These are phyloP conservation scores for Rutilus rutilus DNA, from an alignment of 2,113 vertebrate species.

Conservation along the genomic window DNA sequence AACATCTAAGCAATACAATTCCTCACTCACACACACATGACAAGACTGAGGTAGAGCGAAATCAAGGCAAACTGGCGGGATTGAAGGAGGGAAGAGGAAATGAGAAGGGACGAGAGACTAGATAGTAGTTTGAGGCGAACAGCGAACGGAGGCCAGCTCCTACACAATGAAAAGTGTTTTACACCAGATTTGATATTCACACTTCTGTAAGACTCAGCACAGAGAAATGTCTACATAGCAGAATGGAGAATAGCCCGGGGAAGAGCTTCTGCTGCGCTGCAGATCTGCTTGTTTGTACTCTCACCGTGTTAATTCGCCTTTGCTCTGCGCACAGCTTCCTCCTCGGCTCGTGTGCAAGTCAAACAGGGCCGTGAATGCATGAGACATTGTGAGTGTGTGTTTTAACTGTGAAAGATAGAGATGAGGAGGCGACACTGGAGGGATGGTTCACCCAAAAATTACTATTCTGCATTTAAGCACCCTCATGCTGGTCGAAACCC, in stretches of 20 bases:
- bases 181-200: slow-evolving; percentile 32
- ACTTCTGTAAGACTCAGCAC: slow-evolving; percentile 12
- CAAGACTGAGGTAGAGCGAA: not conserved
- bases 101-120: not conserved
- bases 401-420: slow-evolving; percentile 1
- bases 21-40: not conserved
- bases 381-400: slow-evolving; percentile 33
- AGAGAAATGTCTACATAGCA: slow-evolving; percentile 40
- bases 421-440: not conserved
- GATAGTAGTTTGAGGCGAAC: not conserved
- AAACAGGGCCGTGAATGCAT: slow-evolving; percentile 33
- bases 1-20: not conserved
- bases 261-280: slow-evolving; percentile 32
- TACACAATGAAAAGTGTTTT: slow-evolving; percentile 22
- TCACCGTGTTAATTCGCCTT: slow-evolving; percentile 25
- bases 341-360: slow-evolving; percentile 21
- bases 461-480: not conserved
- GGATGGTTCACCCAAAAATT: not conserved
- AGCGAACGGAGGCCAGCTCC: slow-evolving; percentile 8
- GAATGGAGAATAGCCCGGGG: slow-evolving; percentile 41
- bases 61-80: not conserved
- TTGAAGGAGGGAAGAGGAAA: not conserved
- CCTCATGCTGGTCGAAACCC: not conserved
- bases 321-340: slow-evolving; percentile 29
- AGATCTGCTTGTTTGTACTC: slow-evolving; percentile 38